A percentile compares a stretch with the other conserved stretches of the same genome.
These are phyloP conservation scores for Aix galericulata DNA, from an alignment of 2,113 vertebrate genomes.

Conservation along the genomic window DNA sequence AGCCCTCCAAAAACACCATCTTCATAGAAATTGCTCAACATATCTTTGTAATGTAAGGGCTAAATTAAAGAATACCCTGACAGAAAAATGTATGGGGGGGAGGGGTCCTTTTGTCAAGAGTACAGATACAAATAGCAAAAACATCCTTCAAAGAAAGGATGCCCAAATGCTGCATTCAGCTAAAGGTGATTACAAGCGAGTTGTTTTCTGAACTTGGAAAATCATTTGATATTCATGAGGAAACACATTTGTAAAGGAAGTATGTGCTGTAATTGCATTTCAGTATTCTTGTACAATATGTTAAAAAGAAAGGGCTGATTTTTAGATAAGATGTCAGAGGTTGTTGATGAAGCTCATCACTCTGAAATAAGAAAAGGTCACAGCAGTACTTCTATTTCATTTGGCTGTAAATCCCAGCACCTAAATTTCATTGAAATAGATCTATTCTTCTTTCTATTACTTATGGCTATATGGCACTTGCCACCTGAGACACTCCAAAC, in stretches of 20 bases:
- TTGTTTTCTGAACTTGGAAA: neutral
- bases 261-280: neutral
- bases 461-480: neutral
- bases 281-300: neutral
- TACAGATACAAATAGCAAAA: neutral
- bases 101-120: neutral
- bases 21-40: neutral
- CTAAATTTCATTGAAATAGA: neutral
- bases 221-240: neutral
- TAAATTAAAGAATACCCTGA: neutral
- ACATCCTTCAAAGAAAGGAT: neutral
- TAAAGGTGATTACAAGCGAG: neutral
- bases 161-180: neutral
- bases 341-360: neutral
- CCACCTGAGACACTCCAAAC: accelerated
- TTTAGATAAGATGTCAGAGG: neutral
- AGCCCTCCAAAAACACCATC: neutral
- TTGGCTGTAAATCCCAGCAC: neutral
- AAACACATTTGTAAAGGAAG: neutral
- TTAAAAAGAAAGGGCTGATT: neutral
- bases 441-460: neutral
- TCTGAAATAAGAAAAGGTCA: neutral
- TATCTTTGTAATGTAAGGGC: neutral
- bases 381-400: neutral
- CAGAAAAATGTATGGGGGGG: neutral